Evolutionary conservation across 2,888 invertebrate genomes (phyloP).

Genomic region (Epistrophe eligans): DNA sequence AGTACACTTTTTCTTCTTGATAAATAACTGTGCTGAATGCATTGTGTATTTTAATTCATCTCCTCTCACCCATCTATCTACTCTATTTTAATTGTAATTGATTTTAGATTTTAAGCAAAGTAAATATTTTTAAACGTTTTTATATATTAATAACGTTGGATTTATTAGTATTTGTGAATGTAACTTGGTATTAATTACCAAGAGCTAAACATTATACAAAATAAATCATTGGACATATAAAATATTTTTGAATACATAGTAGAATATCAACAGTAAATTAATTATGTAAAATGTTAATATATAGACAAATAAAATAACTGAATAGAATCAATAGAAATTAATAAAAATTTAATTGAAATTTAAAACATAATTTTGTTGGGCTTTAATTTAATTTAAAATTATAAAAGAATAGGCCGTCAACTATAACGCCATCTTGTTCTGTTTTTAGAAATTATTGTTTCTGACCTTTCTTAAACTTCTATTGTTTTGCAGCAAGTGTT

Average conservation of each 20-base stretch:
- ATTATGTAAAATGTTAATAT: constrained; percentile 60
- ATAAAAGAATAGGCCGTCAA: background rate
- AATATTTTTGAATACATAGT: constrained; percentile 74
- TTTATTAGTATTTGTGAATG: constrained; percentile 45
- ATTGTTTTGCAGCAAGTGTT: too few species aligned
- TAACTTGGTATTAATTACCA: constrained; percentile 14
- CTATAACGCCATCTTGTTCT: background rate
- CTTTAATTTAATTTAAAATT: background rate
- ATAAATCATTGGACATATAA: constrained; percentile 39
- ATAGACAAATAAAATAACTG: constrained; percentile 66
- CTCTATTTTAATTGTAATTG: constrained; percentile 42
- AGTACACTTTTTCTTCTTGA: constrained; percentile 23
- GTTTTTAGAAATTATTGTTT: too few species aligned
- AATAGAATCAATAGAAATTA: constrained; percentile 58
- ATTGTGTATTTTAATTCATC: constrained; percentile 10
- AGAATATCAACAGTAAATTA: constrained; percentile 51
- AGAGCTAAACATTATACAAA: constrained; percentile 25
- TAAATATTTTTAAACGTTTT: constrained; percentile 37
- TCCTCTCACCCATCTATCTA: constrained; percentile 6
- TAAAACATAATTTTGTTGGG: background rate
- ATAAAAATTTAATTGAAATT: constrained; percentile 68
- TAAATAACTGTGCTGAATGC: constrained; percentile 35
- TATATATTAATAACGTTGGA: constrained; percentile 35
- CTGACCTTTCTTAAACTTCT: too few species aligned
- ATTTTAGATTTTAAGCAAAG: constrained; percentile 41